These are phyloP conservation scores for Tylochromis polylepis DNA, from an alignment of 2,113 vertebrate species.

Conservation along the genomic window DNA sequence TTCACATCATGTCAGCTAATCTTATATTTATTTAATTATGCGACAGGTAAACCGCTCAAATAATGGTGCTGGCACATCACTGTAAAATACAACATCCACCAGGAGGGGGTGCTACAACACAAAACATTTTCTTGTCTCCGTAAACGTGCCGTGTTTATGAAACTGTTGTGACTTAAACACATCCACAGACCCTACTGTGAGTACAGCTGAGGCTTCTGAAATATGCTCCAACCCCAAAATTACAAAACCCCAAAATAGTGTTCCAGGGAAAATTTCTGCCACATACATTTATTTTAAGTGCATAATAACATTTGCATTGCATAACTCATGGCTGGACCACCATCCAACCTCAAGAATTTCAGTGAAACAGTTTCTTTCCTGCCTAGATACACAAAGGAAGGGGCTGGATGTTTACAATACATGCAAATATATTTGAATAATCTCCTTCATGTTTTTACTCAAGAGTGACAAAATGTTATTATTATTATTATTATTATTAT, in stretches of 20 bases:
- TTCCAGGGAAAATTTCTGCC: constrained; percentile 26
- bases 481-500: too few relatives aligned
- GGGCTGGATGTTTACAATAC: neutral
- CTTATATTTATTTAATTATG: rapidly evolving
- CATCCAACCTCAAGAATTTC: neutral
- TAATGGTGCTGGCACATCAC: neutral
- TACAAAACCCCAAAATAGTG: neutral
- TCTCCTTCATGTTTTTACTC: neutral
- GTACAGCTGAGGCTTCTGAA: constrained; percentile 2
- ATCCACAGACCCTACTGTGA: neutral
- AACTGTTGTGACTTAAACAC: constrained; percentile 6
- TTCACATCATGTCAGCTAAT: neutral
- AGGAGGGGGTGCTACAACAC: constrained; percentile 36
- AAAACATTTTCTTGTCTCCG: neutral
- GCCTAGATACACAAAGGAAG: neutral
- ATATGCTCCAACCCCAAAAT: neutral
- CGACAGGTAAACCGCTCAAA: neutral
- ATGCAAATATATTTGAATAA: neutral
- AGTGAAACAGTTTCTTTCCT: neutral
- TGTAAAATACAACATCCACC: neutral
- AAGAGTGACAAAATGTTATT: neutral
- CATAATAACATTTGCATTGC: constrained; percentile 1
- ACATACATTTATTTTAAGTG: neutral
- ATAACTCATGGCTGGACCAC: neutral
- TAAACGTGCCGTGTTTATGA: rapidly evolving